Percentiles rank a stretch among this genome's conserved stretches.
Evolutionary conservation across 2,888 invertebrate species (phyloP).

Genomic region (Morpho deidamia): DNA sequence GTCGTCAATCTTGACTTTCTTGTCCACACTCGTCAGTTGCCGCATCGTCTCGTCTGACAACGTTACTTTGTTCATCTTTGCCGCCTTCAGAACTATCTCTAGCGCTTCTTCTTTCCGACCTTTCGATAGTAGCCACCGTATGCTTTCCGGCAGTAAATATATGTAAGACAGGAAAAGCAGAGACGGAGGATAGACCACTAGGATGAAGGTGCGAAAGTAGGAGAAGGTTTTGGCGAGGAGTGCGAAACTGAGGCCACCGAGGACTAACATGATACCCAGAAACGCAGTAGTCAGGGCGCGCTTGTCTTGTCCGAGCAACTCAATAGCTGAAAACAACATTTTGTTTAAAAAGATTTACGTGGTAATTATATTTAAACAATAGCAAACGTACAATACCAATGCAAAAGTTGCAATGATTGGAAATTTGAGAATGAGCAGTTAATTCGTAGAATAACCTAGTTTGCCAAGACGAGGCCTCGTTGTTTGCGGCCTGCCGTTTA

Average conservation of each 20-base stretch:
- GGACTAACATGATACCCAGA: slow-evolving; percentile 73
- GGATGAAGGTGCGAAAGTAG: slow-evolving; percentile 84
- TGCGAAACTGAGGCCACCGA: slow-evolving; percentile 85
- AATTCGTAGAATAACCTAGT: too few relatives aligned
- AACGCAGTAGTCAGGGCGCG: slow-evolving; percentile 63
- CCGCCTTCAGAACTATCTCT: slow-evolving; percentile 79
- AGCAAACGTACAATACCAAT: too few relatives aligned
- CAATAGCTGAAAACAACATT: slow-evolving; percentile 49
- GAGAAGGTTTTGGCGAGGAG: slow-evolving; percentile 82
- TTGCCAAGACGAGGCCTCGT: too few relatives aligned
- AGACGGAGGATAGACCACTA: slow-evolving; percentile 84
- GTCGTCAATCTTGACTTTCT: slow-evolving; percentile 43
- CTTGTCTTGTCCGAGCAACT: slow-evolving; percentile 26
- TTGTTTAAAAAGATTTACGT: not conserved
- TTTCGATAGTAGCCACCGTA: slow-evolving; percentile 87
- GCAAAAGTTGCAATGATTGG: too few relatives aligned
- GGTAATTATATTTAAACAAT: too few relatives aligned
- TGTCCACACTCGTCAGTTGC: slow-evolving; percentile 53
- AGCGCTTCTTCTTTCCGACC: slow-evolving; percentile 82
- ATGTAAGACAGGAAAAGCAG: slow-evolving; percentile 82
- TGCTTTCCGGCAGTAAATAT: slow-evolving; percentile 86
- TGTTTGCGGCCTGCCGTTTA: too few relatives aligned
- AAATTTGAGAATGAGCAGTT: too few relatives aligned
- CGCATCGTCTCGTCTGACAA: slow-evolving; percentile 61
- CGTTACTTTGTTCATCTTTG: slow-evolving; percentile 79